A percentile compares a stretch with the other conserved stretches of the same genome.
These are phyloP conservation scores for Gephyroberyx darwinii DNA, from an alignment of 2,797 vertebrate species.

Conservation along the genomic window DNA sequence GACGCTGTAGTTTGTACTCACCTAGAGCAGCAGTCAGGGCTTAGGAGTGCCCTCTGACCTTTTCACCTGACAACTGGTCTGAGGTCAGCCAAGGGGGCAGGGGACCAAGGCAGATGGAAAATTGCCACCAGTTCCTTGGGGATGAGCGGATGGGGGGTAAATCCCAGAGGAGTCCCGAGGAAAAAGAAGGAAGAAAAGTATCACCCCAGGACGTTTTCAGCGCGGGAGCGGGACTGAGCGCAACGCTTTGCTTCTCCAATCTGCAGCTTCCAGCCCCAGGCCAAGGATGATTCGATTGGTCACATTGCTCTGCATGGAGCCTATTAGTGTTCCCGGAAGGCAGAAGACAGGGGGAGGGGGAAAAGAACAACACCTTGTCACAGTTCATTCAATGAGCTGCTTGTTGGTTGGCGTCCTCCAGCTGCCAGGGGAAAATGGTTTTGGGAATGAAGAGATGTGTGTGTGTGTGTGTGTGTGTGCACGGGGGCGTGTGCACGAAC, in stretches of 20 bases:
- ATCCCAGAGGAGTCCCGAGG: slow-evolving; percentile 59
- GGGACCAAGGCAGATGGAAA: slow-evolving; percentile 22
- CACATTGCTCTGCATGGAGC: slow-evolving; percentile 95
- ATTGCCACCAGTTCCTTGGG: slow-evolving; percentile 45
- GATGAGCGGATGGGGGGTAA: slow-evolving; percentile 40
- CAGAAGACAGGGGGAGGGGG: slow-evolving; percentile 61
- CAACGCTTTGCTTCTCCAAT: slow-evolving; percentile 61
- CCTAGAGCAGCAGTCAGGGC: slow-evolving; percentile 60
- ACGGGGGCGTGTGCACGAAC: not conserved
- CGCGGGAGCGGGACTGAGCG: slow-evolving; percentile 58
- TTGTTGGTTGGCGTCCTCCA: slow-evolving; percentile 66
- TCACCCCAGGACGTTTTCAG: slow-evolving; percentile 42
- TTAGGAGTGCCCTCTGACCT: slow-evolving; percentile 63
- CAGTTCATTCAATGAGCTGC: slow-evolving; percentile 82
- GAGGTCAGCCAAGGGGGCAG: slow-evolving; percentile 45
- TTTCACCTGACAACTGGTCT: slow-evolving; percentile 58
- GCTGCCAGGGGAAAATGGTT: slow-evolving; percentile 33
- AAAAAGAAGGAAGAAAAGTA: slow-evolving; percentile 17
- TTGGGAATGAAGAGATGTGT: slow-evolving; percentile 28
- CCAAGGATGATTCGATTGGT: slow-evolving; percentile 92
- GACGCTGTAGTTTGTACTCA: slow-evolving; percentile 64
- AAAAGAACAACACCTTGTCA: slow-evolving; percentile 83
- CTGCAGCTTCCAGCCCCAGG: slow-evolving; percentile 77
- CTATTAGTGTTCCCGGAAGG: slow-evolving; percentile 86
- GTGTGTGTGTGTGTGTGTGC: no score